These are phyloP conservation scores for Pavo muticus DNA, from an alignment of 2,113 vertebrate genomes.

Conservation along the genomic window DNA sequence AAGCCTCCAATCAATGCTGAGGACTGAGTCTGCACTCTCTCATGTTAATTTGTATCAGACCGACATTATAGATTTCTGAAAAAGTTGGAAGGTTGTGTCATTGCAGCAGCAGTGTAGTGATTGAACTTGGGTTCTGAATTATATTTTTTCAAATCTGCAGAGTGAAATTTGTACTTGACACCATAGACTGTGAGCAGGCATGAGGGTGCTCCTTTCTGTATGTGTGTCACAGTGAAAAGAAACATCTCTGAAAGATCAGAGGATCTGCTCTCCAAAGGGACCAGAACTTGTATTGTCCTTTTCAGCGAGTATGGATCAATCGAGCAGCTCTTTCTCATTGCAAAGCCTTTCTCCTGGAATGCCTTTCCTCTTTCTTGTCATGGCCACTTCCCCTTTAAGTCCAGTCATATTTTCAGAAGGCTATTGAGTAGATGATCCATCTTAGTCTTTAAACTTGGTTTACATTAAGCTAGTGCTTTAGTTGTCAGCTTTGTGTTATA, in stretches of 20 bases:
- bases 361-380: rapidly evolving
- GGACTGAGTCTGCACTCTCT: neutral
- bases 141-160: neutral
- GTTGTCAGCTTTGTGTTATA: neutral
- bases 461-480: neutral
- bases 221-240: neutral
- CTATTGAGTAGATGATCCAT: neutral
- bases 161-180: neutral
- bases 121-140: neutral
- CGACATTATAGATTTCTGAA: neutral
- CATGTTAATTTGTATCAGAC: neutral
- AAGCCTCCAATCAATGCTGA: neutral
- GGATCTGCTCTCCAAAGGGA: neutral
- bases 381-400: neutral
- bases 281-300: neutral
- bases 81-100: neutral
- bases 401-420: rapidly evolving
- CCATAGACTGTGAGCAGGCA: neutral
- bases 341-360: neutral
- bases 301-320: neutral
- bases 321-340: neutral
- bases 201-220: neutral
- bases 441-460: neutral
- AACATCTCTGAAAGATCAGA: neutral
- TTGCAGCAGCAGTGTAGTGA: neutral